Evolutionary conservation across 2,797 vertebrate species (phyloP).

Genomic region (Sebastes diploproa): DNA sequence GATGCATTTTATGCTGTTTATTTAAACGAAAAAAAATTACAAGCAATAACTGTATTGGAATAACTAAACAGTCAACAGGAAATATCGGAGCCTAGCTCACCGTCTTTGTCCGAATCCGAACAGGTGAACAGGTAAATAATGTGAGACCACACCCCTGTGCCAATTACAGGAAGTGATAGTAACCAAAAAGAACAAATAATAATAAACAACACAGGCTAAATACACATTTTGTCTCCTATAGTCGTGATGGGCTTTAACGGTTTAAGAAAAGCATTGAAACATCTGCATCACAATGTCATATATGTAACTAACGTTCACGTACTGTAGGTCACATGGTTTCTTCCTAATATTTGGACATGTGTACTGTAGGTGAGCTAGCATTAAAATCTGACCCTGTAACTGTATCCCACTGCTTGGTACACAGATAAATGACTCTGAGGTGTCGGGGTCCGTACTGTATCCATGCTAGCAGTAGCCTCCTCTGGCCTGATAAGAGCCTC

Average conservation of each 20-base stretch:
- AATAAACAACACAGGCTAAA: not conserved
- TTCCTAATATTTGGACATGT: not conserved
- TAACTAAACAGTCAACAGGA: not conserved
- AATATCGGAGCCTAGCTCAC: not conserved
- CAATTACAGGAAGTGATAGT: not conserved
- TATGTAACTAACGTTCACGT: not conserved
- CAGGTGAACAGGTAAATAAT: not conserved
- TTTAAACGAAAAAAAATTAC: too few relatives aligned
- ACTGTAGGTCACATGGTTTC: not conserved
- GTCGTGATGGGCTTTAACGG: not conserved
- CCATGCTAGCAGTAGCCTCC: slow-evolving; percentile 45
- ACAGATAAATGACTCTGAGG: slow-evolving; percentile 53
- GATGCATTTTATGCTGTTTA: too few relatives aligned
- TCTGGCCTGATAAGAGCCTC: slow-evolving; percentile 63
- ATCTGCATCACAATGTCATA: not conserved
- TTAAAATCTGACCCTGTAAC: slow-evolving; percentile 1
- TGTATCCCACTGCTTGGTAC: not conserved
- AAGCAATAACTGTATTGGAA: too few relatives aligned
- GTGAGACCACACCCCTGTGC: not conserved
- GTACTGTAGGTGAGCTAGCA: not conserved
- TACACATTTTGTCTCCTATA: not conserved
- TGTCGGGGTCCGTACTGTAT: slow-evolving; percentile 36
- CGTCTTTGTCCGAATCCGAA: not conserved
- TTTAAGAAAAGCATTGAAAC: not conserved
- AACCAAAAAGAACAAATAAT: not conserved